Evolutionary conservation across 2,113 vertebrate species (phyloP).

Genomic region (Lagopus muta): DNA sequence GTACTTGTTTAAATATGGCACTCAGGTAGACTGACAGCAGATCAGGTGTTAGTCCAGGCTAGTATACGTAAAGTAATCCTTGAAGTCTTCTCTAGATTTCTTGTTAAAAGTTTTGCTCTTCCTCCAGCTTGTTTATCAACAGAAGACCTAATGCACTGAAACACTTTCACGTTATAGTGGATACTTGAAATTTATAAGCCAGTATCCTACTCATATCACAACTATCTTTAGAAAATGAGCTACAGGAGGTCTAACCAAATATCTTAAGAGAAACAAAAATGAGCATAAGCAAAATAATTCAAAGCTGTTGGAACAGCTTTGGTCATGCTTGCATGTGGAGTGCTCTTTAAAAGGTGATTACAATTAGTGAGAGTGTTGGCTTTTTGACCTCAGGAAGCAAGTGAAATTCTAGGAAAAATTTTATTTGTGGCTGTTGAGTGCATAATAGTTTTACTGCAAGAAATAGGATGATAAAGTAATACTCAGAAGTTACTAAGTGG

Average conservation of each 20-base stretch:
- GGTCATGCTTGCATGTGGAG: not conserved
- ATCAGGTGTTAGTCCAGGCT: not conserved
- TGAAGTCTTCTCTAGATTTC: not conserved
- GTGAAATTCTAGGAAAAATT: not conserved
- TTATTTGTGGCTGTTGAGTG: not conserved
- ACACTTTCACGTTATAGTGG: not conserved
- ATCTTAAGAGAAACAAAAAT: not conserved
- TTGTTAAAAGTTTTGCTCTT: not conserved
- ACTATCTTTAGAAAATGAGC: not conserved
- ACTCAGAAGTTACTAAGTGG: not conserved
- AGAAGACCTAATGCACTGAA: not conserved
- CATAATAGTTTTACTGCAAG: not conserved
- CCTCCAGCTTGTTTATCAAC: not conserved
- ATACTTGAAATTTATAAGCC: not conserved
- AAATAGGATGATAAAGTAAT: not conserved
- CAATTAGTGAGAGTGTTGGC: not conserved
- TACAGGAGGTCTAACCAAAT: not conserved
- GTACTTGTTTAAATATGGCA: not conserved
- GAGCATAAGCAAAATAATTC: not conserved
- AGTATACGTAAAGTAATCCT: rapidly evolving
- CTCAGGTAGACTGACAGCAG: not conserved
- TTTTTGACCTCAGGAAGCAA: not conserved
- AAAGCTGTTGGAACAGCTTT: not conserved
- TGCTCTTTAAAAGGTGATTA: not conserved
- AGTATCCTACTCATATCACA: not conserved